Base-by-base conservation (phyloP, 2,888 invertebrate species). In the Philereme transversata region DNA sequence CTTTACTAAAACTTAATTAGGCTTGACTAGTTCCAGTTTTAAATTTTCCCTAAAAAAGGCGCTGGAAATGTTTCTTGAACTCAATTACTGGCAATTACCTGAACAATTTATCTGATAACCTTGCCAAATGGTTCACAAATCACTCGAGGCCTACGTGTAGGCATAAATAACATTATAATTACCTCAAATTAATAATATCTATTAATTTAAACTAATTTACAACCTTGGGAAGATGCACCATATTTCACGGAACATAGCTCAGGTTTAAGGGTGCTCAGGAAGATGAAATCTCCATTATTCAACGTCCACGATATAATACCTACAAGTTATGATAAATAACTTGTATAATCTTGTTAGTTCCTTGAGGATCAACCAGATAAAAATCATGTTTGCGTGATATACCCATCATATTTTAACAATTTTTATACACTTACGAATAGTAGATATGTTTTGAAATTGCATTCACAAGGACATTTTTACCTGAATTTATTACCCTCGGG, bases 281-380 rank as follows among this genome's bases (percentile, higher is more conserved):
- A 64, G 63, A 67, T 67, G 50, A 65, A 67, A 48, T 57, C 52
- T 44, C 58, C 64, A 69, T 68, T 53, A 57, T 58, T 71, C 68
- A 69, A 69, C 64, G 67, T 67, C 65, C 41, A 50, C 46, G 40
- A 38, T 58, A 55, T 52, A 51, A 53, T 59, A 45, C 4, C 4
- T 46, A 50, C 35, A 36, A 9, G 8, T 40, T 40, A 36, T 34
- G 7, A 10, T 8, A 38, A 38, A 40, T 40, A 40, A 40, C 36
- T 22, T 22, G 22, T 22, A 22, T 22, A 22, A 22, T 22, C 22
- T 3, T 22, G 22, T 22, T 22, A 22, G 22, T 22, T 22, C 22
- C 22, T 22, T 22, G 22, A 22, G 22, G 22, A 22, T 22, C 22
- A 22, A 22, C 22, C 22, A 22, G 22, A 22, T 22, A 22, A 22